phyloP scores from a whole-genome alignment of 2,888 invertebrate genomes.

The Pyralis farinalis region DNA sequence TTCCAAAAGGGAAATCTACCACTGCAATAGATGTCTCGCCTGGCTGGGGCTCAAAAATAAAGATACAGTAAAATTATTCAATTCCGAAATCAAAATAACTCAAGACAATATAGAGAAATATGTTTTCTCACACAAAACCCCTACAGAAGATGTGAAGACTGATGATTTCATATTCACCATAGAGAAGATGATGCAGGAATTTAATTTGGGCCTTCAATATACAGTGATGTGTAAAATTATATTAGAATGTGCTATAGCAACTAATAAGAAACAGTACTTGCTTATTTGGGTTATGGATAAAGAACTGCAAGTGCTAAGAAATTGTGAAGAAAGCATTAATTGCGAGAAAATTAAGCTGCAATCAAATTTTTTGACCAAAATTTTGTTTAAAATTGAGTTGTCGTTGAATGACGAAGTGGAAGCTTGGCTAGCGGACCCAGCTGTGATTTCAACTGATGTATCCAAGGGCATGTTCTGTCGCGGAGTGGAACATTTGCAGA shows the following conservation, averaged over 20 bases:
- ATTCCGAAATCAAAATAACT: constrained; percentile 75
- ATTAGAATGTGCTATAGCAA: constrained; percentile 66
- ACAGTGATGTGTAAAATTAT: constrained; percentile 79
- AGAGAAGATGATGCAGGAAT: constrained; percentile 70
- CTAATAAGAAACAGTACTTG: constrained; percentile 69
- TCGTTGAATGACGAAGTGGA: constrained; percentile 64
- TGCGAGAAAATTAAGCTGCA: constrained; percentile 53
- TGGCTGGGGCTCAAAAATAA: constrained; percentile 79
- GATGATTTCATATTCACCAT: constrained; percentile 79
- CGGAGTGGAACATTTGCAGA: constrained; percentile 76
- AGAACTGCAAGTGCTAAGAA: constrained; percentile 73
- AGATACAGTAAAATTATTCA: constrained; percentile 75
- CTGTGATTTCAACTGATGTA: constrained; percentile 73
- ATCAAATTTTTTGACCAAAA: constrained; percentile 75
- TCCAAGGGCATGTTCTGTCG: constrained; percentile 81
- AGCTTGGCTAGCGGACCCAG: constrained; percentile 75
- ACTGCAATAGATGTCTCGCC: constrained; percentile 79
- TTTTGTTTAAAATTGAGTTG: constrained; percentile 76
- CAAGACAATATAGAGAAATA: constrained; percentile 35
- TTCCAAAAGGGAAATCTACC: constrained; percentile 60
- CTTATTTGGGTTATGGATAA: constrained; percentile 84
- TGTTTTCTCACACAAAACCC: constrained; percentile 45
- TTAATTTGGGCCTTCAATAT: constrained; percentile 67
- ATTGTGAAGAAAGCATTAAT: constrained; percentile 37
- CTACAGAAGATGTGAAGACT: constrained; percentile 40